Evolutionary conservation across 2,113 vertebrate species (phyloP), one percentile per base, ranked within the genome.

Genomic region (Polyodon spathula): DNA sequence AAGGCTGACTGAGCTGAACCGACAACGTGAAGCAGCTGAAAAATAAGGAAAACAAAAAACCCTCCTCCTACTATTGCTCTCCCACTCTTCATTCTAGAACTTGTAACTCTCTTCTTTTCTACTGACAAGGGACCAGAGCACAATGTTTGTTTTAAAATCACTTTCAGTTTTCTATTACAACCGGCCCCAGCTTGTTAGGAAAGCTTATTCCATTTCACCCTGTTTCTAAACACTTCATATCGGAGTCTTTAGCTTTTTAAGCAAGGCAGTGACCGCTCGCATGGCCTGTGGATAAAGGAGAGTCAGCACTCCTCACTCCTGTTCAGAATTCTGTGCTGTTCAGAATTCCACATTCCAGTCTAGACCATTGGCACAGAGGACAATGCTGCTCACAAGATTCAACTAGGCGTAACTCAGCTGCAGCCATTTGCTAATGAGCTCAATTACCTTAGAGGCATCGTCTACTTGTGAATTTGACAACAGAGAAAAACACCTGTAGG

Each of bases 391-490:
- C 63, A 60, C 8, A 37, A 46, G 57, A 50, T 48, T 37, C 55
- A 51, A 51, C 60, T 27, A 64, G 61, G 46, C 60, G 37, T 55
- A 43, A 54, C 27, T 40, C 53, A n/a, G 14, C 57, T 38, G 15
- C 57, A 14, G 43, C 37, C 58, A 52, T 44, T 48, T 58, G 51
- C 15, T 67, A 60, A 67, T 67, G 48, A 67, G 52, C 8, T 40
- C 44, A 52, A 61, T 64, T 68, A 60, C 14, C 59, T 53, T 16
- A 40, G 58, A 68, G 46, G 58, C 52, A 61, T 59, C 39, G 48
- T 39, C 43, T 12, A 10, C 40, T 14, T 46, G 40, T 37, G 56
- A 53, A 63, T 57, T 11, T 37, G 27, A 16, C n/a, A 54, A 16
- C 16, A 5, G 15, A 17, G n/a, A n/a, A n/a, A n/a, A 37, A 37